Base-by-base conservation (phyloP, 2,797 vertebrate genomes). In the Rhyacichthys aspro region DNA sequence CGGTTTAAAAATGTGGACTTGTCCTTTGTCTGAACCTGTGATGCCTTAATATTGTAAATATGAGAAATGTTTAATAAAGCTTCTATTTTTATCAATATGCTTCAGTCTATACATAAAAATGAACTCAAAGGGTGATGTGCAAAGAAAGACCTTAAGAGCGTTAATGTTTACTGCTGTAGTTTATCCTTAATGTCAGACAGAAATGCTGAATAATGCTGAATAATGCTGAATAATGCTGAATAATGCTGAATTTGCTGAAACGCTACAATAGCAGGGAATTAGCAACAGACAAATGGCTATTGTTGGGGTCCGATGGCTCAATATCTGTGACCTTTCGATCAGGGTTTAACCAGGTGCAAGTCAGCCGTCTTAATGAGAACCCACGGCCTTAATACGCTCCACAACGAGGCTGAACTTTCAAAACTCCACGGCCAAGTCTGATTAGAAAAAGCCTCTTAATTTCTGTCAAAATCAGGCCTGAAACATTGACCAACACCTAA, bases 401-500 rank as follows among this genome's bases (percentile, higher is more conserved):
- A 48, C 34, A 77, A 81, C 68, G 47, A 85, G 1, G 58, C 18
- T 47, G 0, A 12, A 55, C 60, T 86, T 84, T 74, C 44, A 48
- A 79, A 86, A 82, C 50, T 55, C 41, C 63, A 57, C 54, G 49
- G 42, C 67, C 68, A 79, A 74, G 82, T 76, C 83, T 78, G 85
- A 90, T 87, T 81, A 86, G 47, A 70, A 55, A 84, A 92, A 91
- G 86, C 86, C 82, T 71, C 81, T 88, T 91, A 72, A 50, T 69
- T 78, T 68, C 28, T 55, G 52, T 62, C 54, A 67, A 81, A 79
- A 68, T 76, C 68, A 53, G 17, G 59, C 39, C 34, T 43, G 63
- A 6, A 71, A 76, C 45, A 39, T 86, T 84, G 79, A 59, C 68
- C 71, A 79, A 82, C 43, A 48, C 55, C 52, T 90, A 91, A 92